Evolutionary conservation across 2,797 vertebrate species (phyloP), one percentile per base, ranked within the genome.

Genomic region (Bryconaethiops microstoma): DNA sequence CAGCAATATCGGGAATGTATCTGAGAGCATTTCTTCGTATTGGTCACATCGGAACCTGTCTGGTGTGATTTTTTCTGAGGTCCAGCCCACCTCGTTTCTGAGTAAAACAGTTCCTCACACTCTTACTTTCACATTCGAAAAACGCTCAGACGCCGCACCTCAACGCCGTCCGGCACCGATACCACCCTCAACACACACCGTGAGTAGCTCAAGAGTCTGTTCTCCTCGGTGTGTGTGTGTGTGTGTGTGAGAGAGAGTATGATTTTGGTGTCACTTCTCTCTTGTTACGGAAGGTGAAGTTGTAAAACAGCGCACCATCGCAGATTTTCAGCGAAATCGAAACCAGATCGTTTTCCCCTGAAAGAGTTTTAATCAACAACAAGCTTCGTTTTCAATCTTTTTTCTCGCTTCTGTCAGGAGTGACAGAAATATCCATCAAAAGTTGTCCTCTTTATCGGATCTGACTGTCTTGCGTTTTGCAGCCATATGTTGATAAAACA

Each of bases 111-210:
- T 4, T 9, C 6, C 17, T 2, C 5, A 2, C 9, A 14, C 55
- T 40, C 65, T 35, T 19, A 82, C 75, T 82, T 77, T 74, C 80
- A 77, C 75, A 67, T 82, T 82, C 69, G 69, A 1, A 25, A 70
- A 5, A 19, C 7, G 7, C n/a, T 5, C 40, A 14, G 10, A 1
- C 35, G 16, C 17, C 7, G 45, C 68, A 25, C 13, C 40, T 52
- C 12, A 13, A 0, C 13, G 7, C 45, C 21, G 25, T 45, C 0
- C n/a, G 2, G 13, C 2, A 48, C 42, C n/a, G 21, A 48, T 5
- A 9, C n/a, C 42, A 1, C 39, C 35, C 19, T 21, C 19, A 23
- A n/a, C 55, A 23, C 54, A 42, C 72, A 45, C 54, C 54, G 72
- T 74, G 35, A 74, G 72, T 74, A 45, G 17, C 19, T 14, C 0